Base-by-base conservation (phyloP, 2,797 vertebrate genomes). In the Danio kyathit region DNA sequence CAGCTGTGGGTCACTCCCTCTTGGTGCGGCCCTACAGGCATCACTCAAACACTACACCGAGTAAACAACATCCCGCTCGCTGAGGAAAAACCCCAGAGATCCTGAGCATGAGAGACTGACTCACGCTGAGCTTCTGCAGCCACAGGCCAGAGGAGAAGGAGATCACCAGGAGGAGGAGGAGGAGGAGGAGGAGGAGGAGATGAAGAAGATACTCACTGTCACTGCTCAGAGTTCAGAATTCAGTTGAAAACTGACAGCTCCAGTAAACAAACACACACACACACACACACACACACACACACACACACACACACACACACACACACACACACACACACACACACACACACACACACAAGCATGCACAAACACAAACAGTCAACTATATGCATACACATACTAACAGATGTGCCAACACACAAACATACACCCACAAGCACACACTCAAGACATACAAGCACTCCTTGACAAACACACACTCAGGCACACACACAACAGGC, bases 111-210 rank as follows among this genome's bases (percentile, higher is more conserved):
- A 3, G 40, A 21, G 77, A 52, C 6, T 54, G 48, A 80, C 2
- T 64, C 59, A 57, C 4, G 13, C 29, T 21, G 43, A 71, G 29
- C n/a, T 29, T 72, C 17, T 5, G 19, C 74, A 29, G 43, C 78
- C 59, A 46, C 56, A 73, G 69, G 70, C 78, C 69, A 64, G 51
- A 44, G 29, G 29, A 29, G 49, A 65, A 80, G 78, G 80, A 41
- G 48, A 73, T 73, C 69, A 72, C 29, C 57, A 60, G 19, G 17
- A 51, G 60, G 29, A 29, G 29, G 29, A 29, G 29, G 29, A 29
- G 29, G n/a, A n/a, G n/a, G n/a, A n/a, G n/a, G n/a, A n/a, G n/a
- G n/a, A n/a, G n/a, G n/a, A n/a, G n/a, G 3, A 29, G 29, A 29
- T 1, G 29, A 29, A 29, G 29, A 29, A 1, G 29, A 29, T 29